Base-by-base conservation (phyloP, 2,113 vertebrate genomes). In the Heterotilapia buettikoferi region DNA sequence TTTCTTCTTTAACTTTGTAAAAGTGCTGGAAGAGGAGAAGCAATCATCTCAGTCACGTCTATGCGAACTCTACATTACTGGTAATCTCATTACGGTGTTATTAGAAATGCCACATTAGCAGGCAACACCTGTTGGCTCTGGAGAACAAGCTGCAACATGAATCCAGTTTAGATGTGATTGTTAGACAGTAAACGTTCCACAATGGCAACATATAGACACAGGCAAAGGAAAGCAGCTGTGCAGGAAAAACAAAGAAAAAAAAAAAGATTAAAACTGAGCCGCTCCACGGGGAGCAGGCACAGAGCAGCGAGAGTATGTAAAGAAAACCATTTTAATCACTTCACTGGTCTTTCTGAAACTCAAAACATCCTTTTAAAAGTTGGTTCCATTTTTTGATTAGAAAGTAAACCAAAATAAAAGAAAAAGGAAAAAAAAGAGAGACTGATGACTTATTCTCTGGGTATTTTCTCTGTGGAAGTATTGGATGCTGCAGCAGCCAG, bases 401-500 rank as follows among this genome's bases (percentile, higher is more conserved):
- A 73, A 83, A 80, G 86, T 81, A 90, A 89, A 89, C 29, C 89
- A 93, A 88, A 93, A 90, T 2, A 38, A 86, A 81, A 81, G 16
- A 71, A 36, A 33, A 80, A 40, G 36, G 33, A 8, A 3, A 33
- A 38, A 63, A 80, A 40, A 56, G 3, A 61, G 38, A 66, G 18
- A 80, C 29, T 50, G 57, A 76, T 61, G 59, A 82, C 40, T 80
- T 47, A 79, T 71, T 80, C 86, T 81, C 38, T 71, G 47, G 79
- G 86, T 82, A 45, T 81, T 84, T 73, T 59, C 89, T 89, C 89
- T 88, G 88, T 85, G 93, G 90, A 88, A 71, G 83, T 88, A 8
- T 88, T 87, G 80, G 85, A 59, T n/a, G 83, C 84, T 88, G 94
- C 61, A 95, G 94, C 95, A 94, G 88, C 94, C 94, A 92, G 97